Percentiles rank a stretch among this genome's conserved stretches.
Conservation (phyloP, 2,113 vertebrate genomes). For the Rhinoptilus africanus region DNA sequence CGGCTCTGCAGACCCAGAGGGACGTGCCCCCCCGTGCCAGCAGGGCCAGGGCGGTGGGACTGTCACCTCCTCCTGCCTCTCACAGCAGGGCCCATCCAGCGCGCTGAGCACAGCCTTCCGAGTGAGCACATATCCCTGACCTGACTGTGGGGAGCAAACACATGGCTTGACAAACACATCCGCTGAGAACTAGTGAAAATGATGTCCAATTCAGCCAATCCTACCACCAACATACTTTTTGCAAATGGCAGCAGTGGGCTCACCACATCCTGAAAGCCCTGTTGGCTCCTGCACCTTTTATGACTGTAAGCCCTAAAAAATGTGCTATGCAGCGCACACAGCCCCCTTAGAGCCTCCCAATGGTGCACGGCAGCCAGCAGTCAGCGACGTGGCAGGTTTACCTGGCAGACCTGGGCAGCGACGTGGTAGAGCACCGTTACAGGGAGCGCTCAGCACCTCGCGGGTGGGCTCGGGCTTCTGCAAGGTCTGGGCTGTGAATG, state of each 20-base stretch:
- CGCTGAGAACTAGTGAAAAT: background rate
- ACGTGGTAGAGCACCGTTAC: background rate
- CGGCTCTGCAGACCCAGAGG: background rate
- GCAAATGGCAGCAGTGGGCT: accelerated
- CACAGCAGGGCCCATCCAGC: background rate
- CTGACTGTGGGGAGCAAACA: background rate
- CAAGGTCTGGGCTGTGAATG: background rate
- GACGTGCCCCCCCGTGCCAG: background rate
- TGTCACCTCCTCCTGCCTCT: too few species aligned
- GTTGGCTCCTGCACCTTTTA: background rate
- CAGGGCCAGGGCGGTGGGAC: too few species aligned
- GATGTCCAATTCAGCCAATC: background rate
- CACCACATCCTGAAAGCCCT: background rate
- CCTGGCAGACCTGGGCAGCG: background rate
- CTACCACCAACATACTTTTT: background rate
- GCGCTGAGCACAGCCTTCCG: background rate
- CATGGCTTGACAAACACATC: too few species aligned
- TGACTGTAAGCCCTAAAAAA: background rate
- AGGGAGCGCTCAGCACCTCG: background rate
- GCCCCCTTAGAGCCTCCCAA: background rate
- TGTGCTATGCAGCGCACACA: too few species aligned
- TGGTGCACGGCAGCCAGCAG: too few species aligned
- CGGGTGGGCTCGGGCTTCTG: background rate
- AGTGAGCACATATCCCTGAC: background rate
- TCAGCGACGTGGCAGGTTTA: background rate